Base-by-base conservation (phyloP, 2,888 invertebrate species). In the Calameuta pallipes region DNA sequence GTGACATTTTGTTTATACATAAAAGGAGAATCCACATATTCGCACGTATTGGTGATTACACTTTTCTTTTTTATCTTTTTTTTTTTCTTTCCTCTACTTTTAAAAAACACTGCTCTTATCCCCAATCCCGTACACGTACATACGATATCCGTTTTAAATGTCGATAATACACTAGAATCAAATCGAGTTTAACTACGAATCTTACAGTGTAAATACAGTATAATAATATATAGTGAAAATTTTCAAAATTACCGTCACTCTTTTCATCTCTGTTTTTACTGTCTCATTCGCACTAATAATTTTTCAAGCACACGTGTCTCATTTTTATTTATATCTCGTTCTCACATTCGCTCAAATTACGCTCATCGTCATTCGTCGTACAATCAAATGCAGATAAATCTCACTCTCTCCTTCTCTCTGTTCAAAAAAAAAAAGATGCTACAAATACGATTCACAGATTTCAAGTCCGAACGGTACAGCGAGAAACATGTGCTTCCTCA, bases 81-180 rank as follows among this genome's bases (percentile, higher is more conserved):
- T 36, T 36, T 0, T 36, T 23, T 41, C 15, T 41, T 41, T 15
- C 1, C 4, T 41, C 37, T 15, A 41, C 6, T 15, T 41, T 82
- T 76, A 78, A 78, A 80, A 79, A 76, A 79, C 70, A 78, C 77
- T 75, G 70, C 71, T 76, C 71, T 77, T 79, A 73, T 86, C 70
- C 74, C 77, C 73, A 70, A 75, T 75, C 73, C 75, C 75, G 36
- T 70, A 37, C 56, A 74, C 79, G 36, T 79, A 81, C 79, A 78
- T 80, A 80, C 82, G 76, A 70, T 74, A 56, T 75, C 71, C 56
- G 79, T 83, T 15, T 41, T 81, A 79, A 82, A 82, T 80, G 76
- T 78, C 78, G 83, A 85, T 41, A 85, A 85, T 41, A 85, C 83
- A 86, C 80, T 85, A 84, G 80, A 83, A 83, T 83, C 80, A 84